Evolutionary conservation across 1,140 invertebrate species (phyloP), one percentile per base, ranked within the genome.

Genomic region (Popillia japonica): DNA sequence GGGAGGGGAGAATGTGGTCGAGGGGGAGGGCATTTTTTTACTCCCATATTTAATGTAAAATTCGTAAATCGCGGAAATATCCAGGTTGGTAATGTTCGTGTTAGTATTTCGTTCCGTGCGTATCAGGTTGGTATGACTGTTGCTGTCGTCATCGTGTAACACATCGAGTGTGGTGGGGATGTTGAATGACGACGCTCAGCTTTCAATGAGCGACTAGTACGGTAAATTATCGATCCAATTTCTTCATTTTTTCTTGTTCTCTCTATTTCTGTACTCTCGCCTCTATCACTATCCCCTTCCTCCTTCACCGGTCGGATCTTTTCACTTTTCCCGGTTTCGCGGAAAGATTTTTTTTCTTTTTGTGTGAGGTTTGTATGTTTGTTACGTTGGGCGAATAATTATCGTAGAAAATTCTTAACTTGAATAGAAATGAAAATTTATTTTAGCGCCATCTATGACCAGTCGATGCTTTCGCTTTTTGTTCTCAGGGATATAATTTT

Each of bases 161-260:
- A 34, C 22, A 10, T 0, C 11, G 22, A 14, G 11, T 22, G 61
- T 22, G 61, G 61, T 23, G 61, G 61, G 22, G 61, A 68, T 68
- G 61, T 27, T 68, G 61, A 68, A 68, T 68, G 61, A 68, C 61
- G 61, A 68, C 61, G 61, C 61, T 68, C 22, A 11, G 61, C 61
- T 22, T 68, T 68, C 61, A 68, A 68, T 68, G 61, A 68, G 61
- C 61, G 61, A 10, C 22, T 68, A 68, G 61, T 68, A 68, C 61
- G 61, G 27, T 8, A 22, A 27, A 68, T 68, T 68, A 68, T 68
- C 61, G 61, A 68, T 27, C 61, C 61, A 23, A 27, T 27, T 68
- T 27, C 48, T 55, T 55, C 48, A 55, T 55, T 55, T 55, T 55
- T 55, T 55, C 44, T n/a, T 48, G 17, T 64, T 64, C 27, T 68